phyloP scores from a whole-genome alignment of 2,888 invertebrate genomes.

The Noctua pronuba region DNA sequence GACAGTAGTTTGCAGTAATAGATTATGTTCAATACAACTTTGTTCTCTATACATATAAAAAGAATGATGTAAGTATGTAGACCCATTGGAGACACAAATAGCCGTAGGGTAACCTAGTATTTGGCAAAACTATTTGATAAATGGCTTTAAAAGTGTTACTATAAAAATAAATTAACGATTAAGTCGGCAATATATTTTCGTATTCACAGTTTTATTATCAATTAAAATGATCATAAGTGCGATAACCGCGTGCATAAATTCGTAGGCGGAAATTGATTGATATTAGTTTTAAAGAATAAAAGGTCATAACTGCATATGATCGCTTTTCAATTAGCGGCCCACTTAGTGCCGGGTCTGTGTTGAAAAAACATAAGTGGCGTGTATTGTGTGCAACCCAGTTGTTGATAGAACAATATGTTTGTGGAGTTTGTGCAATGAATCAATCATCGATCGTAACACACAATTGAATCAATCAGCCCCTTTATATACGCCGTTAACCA shows the following conservation, averaged over 20 bases:
- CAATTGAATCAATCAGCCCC: conserved; percentile 46
- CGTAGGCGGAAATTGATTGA: conserved; percentile 50
- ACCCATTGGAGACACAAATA: background rate
- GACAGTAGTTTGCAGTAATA: conserved; percentile 16
- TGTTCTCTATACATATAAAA: background rate
- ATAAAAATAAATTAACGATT: conserved; percentile 14
- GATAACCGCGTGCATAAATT: conserved; percentile 3
- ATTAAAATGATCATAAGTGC: conserved; percentile 15
- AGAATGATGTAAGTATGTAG: conserved; percentile 4
- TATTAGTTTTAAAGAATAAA: conserved; percentile 29
- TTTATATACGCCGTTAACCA: conserved; percentile 51
- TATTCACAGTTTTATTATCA: conserved; percentile 14
- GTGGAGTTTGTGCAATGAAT: conserved; percentile 55
- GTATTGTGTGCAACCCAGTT: conserved; percentile 46
- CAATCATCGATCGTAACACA: conserved; percentile 58
- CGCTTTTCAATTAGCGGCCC: conserved; percentile 33
- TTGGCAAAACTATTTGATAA: conserved; percentile 14
- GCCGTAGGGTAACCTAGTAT: conserved; percentile 10
- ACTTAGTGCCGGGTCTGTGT: conserved; percentile 4
- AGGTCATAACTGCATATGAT: conserved; percentile 13
- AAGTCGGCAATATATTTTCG: conserved; percentile 8
- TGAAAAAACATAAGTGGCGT: conserved; percentile 34
- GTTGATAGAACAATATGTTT: conserved; percentile 57
- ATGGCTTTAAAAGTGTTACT: background rate
- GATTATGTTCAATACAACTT: conserved; percentile 4